Base-by-base conservation (phyloP, 2,113 vertebrate species). In the Halcyon malimbica region DNA sequence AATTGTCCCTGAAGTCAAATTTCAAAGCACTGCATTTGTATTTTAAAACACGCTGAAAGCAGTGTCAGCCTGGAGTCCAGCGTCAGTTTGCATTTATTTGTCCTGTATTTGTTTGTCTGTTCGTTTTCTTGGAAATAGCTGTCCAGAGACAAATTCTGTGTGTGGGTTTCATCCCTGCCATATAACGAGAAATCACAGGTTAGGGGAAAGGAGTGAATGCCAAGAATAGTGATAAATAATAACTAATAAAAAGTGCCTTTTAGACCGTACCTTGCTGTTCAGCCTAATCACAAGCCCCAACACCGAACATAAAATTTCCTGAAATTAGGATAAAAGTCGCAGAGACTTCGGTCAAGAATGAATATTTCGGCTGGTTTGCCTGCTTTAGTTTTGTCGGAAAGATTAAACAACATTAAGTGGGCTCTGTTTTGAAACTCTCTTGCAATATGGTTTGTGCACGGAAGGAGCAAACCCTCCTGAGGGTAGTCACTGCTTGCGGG, bases 121-220 rank as follows among this genome's bases (percentile, higher is more conserved):
- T 60, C 5, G 13, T 81, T 90, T 84, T 39, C 64, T 60, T 64
- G 42, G 54, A 77, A 78, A 84, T 3, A 84, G n/a, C 42, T 71
- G n/a, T 54, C 48, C 20, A 24, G 63, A 81, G 78, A 68, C 48
- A 67, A 24, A 76, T 41, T 65, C 14, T 75, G 11, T 35, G 21
- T 3, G 33, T 7, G 4, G n/a, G 24, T 46, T 83, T 83, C 64
- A 64, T 70, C 41, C 28, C 68, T 83, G 42, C 33, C 5, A 1
- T 11, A 17, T 31, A 65, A 50, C 0, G 0, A 76, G 75, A 44
- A 80, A 80, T 62, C 0, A 2, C 25, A 48, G 2, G 3, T 51
- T 41, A 26, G 6, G 50, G 15, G 3, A 70, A 81, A 95, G 33
- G 33, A 81, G 25, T 56, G 68, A 19, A 76, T 68, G 24, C 59